Conservation (phyloP, 2,113 vertebrate species). For the Paraplagusia blochii region DNA sequence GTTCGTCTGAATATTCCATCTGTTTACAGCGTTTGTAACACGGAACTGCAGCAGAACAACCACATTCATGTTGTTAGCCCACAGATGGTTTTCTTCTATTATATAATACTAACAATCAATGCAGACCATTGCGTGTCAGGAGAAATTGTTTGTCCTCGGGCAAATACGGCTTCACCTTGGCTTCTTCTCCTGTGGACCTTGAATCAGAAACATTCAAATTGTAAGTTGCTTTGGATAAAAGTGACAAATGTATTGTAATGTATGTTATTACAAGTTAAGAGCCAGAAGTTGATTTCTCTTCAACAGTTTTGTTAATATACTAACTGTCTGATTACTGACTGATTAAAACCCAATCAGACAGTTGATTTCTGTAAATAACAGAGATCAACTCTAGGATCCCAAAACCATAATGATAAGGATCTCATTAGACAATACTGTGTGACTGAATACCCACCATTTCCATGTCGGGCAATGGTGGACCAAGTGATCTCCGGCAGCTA, state of each 20-base stretch:
- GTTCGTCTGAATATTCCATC: slow-evolving; percentile 98
- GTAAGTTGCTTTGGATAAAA: too few relatives aligned
- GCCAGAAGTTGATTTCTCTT: too few relatives aligned
- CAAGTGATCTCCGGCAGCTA: slow-evolving; percentile 95
- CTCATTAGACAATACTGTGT: neutral
- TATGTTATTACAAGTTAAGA: too few relatives aligned
- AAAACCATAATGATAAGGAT: too few relatives aligned
- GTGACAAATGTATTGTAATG: neutral
- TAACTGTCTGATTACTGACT: too few relatives aligned
- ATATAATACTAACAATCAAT: too few relatives aligned
- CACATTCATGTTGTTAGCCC: neutral
- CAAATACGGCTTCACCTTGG: slow-evolving; percentile 92
- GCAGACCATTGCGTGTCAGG: slow-evolving; percentile 90
- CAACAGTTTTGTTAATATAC: too few relatives aligned
- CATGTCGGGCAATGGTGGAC: slow-evolving; percentile 99
- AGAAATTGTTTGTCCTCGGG: slow-evolving; percentile 95
- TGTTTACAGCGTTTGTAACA: slow-evolving; percentile 99
- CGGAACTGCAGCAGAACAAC: slow-evolving; percentile 75
- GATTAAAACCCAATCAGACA: too few relatives aligned
- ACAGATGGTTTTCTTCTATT: neutral
- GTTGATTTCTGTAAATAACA: too few relatives aligned
- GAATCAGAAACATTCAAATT: slow-evolving; percentile 40
- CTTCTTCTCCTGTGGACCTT: slow-evolving; percentile 93
- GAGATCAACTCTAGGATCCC: too few relatives aligned
- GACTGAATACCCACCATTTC: slow-evolving; percentile 85